phyloP scores from a whole-genome alignment of 2,797 vertebrate genomes.

The Falco peregrinus region DNA sequence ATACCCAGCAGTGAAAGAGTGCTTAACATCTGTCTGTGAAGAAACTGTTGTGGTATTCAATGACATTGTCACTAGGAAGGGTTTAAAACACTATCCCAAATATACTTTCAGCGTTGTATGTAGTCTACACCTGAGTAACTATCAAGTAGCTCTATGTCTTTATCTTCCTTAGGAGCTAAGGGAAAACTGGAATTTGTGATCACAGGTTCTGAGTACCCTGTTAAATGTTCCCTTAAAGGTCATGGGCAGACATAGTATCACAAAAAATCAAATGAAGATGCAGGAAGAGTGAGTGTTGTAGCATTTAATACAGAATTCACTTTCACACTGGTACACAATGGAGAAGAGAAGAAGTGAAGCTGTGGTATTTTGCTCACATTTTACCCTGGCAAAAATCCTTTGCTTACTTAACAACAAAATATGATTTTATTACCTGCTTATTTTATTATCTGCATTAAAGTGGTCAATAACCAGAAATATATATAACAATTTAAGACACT shows the following conservation, averaged over 20 bases:
- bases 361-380: background rate
- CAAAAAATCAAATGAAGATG: background rate
- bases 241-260: background rate
- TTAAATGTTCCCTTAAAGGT: background rate
- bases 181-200: background rate
- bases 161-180: background rate
- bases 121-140: background rate
- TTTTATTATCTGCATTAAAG: background rate
- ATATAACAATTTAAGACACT: background rate
- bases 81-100: background rate
- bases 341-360: background rate
- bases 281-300: background rate
- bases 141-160: background rate
- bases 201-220: background rate
- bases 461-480: background rate
- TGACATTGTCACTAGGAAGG: background rate
- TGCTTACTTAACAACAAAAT: background rate
- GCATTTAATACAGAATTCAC: background rate
- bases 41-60: background rate
- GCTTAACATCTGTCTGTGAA: background rate
- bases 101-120: background rate
- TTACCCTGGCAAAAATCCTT: background rate
- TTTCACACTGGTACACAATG: background rate
- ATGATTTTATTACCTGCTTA: background rate
- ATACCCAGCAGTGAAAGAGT: background rate